Conservation (phyloP, 2,888 invertebrate species). For the Aleiodes alternator region DNA sequence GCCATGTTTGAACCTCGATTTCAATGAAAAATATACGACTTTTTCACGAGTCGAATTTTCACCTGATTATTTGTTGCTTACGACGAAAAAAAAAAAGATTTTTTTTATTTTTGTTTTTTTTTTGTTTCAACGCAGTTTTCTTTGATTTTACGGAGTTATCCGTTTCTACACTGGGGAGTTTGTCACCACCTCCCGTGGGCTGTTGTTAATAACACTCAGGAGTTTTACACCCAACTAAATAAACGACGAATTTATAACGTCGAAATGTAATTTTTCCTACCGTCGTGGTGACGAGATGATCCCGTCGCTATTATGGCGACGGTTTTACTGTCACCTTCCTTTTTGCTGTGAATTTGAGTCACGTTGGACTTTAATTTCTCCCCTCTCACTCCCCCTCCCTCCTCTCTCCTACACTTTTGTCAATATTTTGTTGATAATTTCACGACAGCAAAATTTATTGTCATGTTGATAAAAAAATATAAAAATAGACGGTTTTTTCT, state of each 20-base stretch:
- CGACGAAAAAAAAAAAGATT: slow-evolving; percentile 1
- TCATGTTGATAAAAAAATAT: too few species aligned
- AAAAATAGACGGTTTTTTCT: too few species aligned
- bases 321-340: slow-evolving; percentile 60
- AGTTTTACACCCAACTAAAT: slow-evolving; percentile 74
- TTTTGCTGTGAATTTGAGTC: not conserved
- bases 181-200: slow-evolving; percentile 68
- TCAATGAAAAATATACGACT: slow-evolving; percentile 64
- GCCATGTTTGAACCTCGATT: slow-evolving; percentile 82
- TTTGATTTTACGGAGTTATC: slow-evolving; percentile 65
- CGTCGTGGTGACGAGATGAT: slow-evolving; percentile 74
- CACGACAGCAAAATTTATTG: too few species aligned
- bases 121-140: not conserved
- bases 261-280: slow-evolving; percentile 47
- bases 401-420: too few species aligned
- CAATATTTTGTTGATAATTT: too few species aligned
- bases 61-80: not conserved
- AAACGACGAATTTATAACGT: slow-evolving; percentile 79
- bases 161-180: slow-evolving; percentile 44
- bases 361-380: too few species aligned
- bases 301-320: slow-evolving; percentile 86
- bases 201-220: slow-evolving; percentile 79
- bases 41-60: slow-evolving; percentile 41
- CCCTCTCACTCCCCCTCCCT: too few species aligned
- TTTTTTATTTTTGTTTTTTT: not conserved